These are phyloP conservation scores for Crax fasciolata DNA, from an alignment of 2,797 vertebrate genomes.

Conservation along the genomic window DNA sequence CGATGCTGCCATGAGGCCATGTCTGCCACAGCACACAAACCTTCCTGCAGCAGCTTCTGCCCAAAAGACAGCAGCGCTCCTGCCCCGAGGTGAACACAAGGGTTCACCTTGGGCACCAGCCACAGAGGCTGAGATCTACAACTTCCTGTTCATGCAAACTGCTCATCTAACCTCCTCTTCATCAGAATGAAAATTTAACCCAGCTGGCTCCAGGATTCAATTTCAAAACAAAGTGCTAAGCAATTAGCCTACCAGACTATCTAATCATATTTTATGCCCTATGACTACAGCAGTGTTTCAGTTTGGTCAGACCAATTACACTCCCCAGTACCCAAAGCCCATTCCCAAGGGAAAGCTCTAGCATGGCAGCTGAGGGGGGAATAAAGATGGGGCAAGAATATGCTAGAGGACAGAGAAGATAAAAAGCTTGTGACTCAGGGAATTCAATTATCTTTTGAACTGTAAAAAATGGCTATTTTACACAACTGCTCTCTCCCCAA, in stretches of 20 bases:
- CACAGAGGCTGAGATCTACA: neutral
- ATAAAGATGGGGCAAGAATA: neutral
- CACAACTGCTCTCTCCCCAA: neutral
- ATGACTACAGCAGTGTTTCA: neutral
- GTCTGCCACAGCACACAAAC: neutral
- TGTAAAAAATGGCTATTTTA: conserved; percentile 33
- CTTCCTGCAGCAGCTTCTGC: neutral
- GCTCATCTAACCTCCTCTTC: conserved; percentile 25
- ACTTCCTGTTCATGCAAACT: neutral
- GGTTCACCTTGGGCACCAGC: neutral
- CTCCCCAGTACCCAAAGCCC: neutral
- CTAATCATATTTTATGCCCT: neutral
- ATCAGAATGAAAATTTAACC: conserved; percentile 29
- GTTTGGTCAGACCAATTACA: neutral
- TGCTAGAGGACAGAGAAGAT: neutral
- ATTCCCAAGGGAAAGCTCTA: neutral
- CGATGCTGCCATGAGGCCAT: conserved; percentile 71
- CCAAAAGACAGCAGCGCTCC: neutral
- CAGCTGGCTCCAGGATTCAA: conserved; percentile 28
- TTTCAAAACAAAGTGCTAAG: conserved; percentile 6
- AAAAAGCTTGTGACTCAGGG: neutral
- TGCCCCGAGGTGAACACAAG: neutral
- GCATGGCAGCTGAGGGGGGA: neutral
- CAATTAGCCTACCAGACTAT: neutral
- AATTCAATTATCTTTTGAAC: conserved; percentile 39